Conservation (phyloP, 1,140 invertebrate species). For the Hylaeus volcanicus region DNA sequence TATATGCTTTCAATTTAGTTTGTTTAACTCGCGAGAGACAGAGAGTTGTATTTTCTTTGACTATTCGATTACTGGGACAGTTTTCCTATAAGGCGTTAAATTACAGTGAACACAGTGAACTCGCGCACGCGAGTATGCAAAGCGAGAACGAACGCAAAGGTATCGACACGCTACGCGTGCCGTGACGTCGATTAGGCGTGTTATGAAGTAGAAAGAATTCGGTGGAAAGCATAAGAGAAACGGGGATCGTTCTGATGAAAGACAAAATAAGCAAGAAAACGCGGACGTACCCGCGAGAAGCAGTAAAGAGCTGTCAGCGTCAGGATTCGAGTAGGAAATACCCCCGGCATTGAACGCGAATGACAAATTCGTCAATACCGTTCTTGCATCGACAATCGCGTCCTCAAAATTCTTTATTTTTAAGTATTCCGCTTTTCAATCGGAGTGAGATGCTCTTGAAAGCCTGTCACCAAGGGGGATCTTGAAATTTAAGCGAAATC, state of each 20-base stretch:
- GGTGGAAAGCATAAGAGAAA: not conserved
- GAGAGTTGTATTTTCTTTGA: no score
- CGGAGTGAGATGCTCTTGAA: slow-evolving; percentile 24
- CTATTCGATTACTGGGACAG: no score
- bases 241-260: slow-evolving; percentile 14
- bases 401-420: slow-evolving; percentile 47
- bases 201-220: slow-evolving; percentile 26
- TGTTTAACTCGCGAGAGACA: no score
- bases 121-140: not conserved
- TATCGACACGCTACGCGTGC: not conserved
- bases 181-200: slow-evolving; percentile 3
- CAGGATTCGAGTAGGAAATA: slow-evolving; percentile 41
- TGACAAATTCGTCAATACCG: slow-evolving; percentile 48
- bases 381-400: slow-evolving; percentile 40
- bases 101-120: no score
- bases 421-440: slow-evolving; percentile 45
- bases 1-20: no score
- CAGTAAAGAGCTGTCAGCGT: slow-evolving; percentile 40
- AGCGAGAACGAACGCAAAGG: no score
- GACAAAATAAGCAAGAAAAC: slow-evolving; percentile 24
- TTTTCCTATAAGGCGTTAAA: no score
- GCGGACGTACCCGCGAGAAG: slow-evolving; percentile 14
- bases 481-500: slow-evolving; percentile 23
- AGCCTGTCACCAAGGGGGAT: slow-evolving; percentile 37
- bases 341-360: slow-evolving; percentile 32